Conservation (phyloP, 1,140 invertebrate species). For the Phymorhynchus buccinoides region DNA sequence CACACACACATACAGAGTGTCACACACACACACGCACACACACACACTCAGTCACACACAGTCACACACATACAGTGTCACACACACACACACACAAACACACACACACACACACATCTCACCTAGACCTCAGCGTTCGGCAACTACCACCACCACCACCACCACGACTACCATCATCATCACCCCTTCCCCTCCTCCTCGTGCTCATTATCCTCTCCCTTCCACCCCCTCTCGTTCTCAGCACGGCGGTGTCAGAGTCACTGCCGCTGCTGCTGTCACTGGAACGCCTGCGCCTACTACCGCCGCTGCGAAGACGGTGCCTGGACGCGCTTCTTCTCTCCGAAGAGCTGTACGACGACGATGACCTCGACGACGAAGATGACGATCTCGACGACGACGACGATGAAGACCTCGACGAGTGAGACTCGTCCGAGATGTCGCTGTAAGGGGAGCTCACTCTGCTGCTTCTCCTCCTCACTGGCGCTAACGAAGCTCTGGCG, state of each 20-base stretch:
- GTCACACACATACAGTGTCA: too few relatives aligned
- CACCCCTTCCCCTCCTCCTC: not conserved
- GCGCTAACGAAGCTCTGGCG: too few relatives aligned
- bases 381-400: not conserved
- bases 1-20: too few relatives aligned
- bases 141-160: too few relatives aligned
- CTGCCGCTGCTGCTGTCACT: constrained; percentile 33
- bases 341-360: not conserved
- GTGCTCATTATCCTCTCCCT: not conserved
- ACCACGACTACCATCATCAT: too few relatives aligned
- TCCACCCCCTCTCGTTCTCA: not conserved
- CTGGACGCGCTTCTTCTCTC: not conserved
- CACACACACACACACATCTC: too few relatives aligned
- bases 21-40: too few relatives aligned
- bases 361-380: constrained; percentile 4
- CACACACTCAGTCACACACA: too few relatives aligned
- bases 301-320: not conserved
- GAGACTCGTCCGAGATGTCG: constrained; percentile 52
- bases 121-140: too few relatives aligned
- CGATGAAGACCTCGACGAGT: not conserved
- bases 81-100: too few relatives aligned
- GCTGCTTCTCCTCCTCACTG: constrained; percentile 22
- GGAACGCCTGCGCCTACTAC: constrained; percentile 10
- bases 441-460: constrained; percentile 51
- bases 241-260: constrained; percentile 12